Conservation (phyloP, 2,888 invertebrate genomes). For the Stenotaenia linearis region DNA sequence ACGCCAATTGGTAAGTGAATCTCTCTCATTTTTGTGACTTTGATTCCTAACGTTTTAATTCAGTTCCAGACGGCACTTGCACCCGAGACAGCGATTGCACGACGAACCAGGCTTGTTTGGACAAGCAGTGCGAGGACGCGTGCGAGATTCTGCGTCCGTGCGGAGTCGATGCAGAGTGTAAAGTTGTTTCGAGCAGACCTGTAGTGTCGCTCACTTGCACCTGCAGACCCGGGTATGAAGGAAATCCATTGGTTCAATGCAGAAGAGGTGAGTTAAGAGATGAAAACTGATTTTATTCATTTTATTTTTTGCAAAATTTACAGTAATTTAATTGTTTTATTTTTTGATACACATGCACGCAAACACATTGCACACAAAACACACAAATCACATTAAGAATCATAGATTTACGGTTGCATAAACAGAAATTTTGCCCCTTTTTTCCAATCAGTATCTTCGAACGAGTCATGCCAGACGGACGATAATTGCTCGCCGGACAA, state of each 20-base stretch:
- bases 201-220: constrained; percentile 58
- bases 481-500: constrained; percentile 72
- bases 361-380: not conserved
- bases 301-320: not conserved
- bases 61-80: constrained; percentile 50
- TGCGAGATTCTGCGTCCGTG: constrained; percentile 77
- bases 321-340: not conserved
- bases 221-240: constrained; percentile 75
- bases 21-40: not conserved
- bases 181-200: constrained; percentile 74
- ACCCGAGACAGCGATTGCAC: constrained; percentile 72
- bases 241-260: constrained; percentile 77
- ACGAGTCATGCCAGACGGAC: constrained; percentile 62
- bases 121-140: constrained; percentile 70
- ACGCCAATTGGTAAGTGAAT: not conserved
- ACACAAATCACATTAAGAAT: not conserved
- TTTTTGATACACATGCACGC: not conserved
- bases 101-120: constrained; percentile 71
- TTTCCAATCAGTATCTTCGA: not conserved
- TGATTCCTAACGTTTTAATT: not conserved
- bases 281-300: not conserved
- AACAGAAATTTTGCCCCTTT: not conserved
- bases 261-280: constrained; percentile 51
- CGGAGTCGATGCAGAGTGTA: constrained; percentile 73
- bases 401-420: not conserved